Evolutionary conservation across 2,888 invertebrate genomes (phyloP), one percentile per base, ranked within the genome.

Genomic region (Lamellibrachia satsuma): DNA sequence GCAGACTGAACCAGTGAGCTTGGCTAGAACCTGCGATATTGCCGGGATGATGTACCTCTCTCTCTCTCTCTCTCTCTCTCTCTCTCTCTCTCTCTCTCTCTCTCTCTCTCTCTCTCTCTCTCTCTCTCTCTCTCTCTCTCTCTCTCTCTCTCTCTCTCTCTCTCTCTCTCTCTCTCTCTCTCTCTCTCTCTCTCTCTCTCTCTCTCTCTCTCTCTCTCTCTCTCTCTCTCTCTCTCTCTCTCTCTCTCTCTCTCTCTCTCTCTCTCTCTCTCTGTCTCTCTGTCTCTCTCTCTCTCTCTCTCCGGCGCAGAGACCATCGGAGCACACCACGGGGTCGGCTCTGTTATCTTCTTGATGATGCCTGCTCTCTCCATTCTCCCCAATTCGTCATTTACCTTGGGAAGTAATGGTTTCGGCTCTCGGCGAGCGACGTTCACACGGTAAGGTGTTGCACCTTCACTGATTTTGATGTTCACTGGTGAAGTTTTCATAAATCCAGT

Each of bases 131-230:
- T 39, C 39, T 39, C 39, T 92, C 92, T 92, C 91, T 92, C 92
- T 92, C 92, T 92, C 92, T 92, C 92, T 92, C 91, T 92, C 92
- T 92, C 92, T 92, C 92, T 92, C 91, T 92, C 92, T 92, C 92
- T 92, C 92, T 92, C 91, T 92, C 91, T 92, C 91, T 39, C 91
- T 92, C 91, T 92, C 91, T 39, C 91, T 92, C 92, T 92, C 92
- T 92, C 92, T 92, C 39, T 39, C 39, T 39, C 39, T 39, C 39
- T 39, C 39, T 39, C 39, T 92, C 92, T 92, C 91, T 92, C 92
- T 92, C 92, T 92, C 92, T 92, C 92, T 92, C 91, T 92, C 92
- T 92, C 92, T 92, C 92, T 92, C 91, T 92, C 92, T 92, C 92
- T 92, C 92, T 92, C 91, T 92, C 91, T 92, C 91, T 39, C 91